These are phyloP conservation scores for Drosophila limbata DNA, from an alignment of 2,888 invertebrate species.

Conservation along the genomic window DNA sequence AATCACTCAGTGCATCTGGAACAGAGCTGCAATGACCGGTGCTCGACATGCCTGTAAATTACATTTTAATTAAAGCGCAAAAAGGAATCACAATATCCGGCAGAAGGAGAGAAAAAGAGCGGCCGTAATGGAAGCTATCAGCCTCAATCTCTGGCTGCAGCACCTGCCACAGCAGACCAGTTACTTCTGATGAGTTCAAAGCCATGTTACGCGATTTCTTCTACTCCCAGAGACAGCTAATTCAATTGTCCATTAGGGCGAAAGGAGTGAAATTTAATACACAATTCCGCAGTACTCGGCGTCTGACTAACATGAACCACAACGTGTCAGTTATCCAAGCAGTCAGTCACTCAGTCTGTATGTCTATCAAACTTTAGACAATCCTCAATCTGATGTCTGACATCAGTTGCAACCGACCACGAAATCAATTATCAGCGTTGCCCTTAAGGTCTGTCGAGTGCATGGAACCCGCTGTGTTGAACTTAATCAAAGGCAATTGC, in stretches of 20 bases:
- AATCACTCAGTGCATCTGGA: conserved; percentile 49
- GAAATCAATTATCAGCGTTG: conserved; percentile 45
- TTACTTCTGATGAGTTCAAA: conserved; percentile 21
- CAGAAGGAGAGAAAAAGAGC: neutral
- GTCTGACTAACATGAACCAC: conserved; percentile 33
- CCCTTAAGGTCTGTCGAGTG: conserved; percentile 7
- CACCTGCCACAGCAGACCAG: conserved; percentile 25
- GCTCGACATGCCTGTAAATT: conserved; percentile 64
- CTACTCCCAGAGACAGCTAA: conserved; percentile 28
- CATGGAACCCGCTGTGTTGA: no score
- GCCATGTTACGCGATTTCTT: conserved; percentile 22
- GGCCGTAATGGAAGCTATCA: conserved; percentile 56
- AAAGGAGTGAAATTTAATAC: conserved; percentile 56
- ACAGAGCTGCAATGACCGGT: conserved; percentile 43
- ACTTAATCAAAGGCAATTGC: neutral
- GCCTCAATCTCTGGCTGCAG: conserved; percentile 30
- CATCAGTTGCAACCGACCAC: conserved; percentile 30
- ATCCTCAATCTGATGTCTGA: conserved; percentile 27
- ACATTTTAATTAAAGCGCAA: conserved; percentile 76
- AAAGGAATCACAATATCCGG: conserved; percentile 20
- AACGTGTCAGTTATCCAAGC: conserved; percentile 22
- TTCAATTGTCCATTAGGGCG: conserved; percentile 65
- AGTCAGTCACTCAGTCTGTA: conserved; percentile 21
- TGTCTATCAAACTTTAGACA: conserved; percentile 25
- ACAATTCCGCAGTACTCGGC: conserved; percentile 22